Evolutionary conservation across 2,797 vertebrate species (phyloP).

Genomic region (Notamacropus eugenii): DNA sequence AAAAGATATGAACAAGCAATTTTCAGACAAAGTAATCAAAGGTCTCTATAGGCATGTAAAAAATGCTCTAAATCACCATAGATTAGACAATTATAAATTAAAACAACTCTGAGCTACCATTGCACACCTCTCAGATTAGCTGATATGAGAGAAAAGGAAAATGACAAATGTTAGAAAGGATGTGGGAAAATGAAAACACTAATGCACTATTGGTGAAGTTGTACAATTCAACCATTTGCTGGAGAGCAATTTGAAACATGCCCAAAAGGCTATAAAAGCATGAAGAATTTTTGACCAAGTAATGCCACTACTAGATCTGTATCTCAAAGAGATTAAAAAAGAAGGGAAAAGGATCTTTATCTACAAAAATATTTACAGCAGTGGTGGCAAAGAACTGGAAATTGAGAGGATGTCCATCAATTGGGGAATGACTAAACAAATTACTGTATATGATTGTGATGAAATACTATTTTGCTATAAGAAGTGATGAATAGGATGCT

Average conservation of each 20-base stretch:
- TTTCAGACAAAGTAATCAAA: not conserved
- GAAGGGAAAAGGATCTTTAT: no score
- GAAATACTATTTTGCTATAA: not conserved
- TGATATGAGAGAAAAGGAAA: not conserved
- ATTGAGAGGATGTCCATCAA: not conserved
- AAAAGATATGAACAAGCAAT: not conserved
- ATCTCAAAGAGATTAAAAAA: no score
- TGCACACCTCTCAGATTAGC: not conserved
- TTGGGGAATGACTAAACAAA: not conserved
- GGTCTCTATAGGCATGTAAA: not conserved
- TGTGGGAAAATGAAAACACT: not conserved
- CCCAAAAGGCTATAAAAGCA: not conserved
- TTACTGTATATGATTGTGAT: not conserved
- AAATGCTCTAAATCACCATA: not conserved
- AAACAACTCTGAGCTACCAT: not conserved
- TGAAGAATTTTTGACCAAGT: not conserved
- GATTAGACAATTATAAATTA: not conserved
- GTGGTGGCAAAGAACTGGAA: not conserved
- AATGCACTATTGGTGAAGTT: not conserved
- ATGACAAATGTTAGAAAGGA: not conserved
- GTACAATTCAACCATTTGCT: not conserved
- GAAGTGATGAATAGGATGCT: not conserved
- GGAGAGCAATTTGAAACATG: not conserved
- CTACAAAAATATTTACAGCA: no score
- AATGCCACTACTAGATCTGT: not conserved